Base-by-base conservation (phyloP, 2,113 vertebrate species). In the Neotragus moschatus region DNA sequence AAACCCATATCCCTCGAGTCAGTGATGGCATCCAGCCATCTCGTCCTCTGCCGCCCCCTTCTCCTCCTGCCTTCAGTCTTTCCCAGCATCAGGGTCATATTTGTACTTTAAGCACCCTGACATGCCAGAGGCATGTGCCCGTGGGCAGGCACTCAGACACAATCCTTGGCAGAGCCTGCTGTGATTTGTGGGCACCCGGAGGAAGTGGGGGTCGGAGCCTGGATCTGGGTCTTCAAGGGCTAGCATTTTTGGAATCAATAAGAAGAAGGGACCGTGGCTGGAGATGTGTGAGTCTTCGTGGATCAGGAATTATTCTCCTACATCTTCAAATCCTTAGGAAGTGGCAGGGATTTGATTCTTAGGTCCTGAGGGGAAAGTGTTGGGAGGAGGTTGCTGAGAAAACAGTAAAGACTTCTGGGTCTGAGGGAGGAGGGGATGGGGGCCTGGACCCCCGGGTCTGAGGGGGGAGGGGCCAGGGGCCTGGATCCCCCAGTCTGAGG, bases 1-100 rank as follows among this genome's bases (percentile, higher is more conserved):
- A 75, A 39, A 75, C 23, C 23, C 36, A 14, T 43, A 13, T 14
- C 70, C 5, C 0, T 75, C 23, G 3, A 75, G 70, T 75, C 0
- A 11, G 70, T 75, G 36, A 75, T 75, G 70, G 9, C 36, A 26
- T 75, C 21, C 70, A 43, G 39, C 36, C 70, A 43, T 26, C 66
- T 43, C 23, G 3, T 43, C 23, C 70, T 75, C 36, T 26, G 70
- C 70, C 1, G 1, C 70, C 70, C n/a, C 36, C 70, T 73, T 43
- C 70, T 73, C 36, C 21, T 73, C 21, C 21, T 75, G 70, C 70
- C 70, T 43, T 75, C 21, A 43, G 0, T 43, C 36, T 26, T 39
- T 36, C 66, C 19, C 66, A 70, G n/a, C 66, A 23, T 39, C 70
- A 43, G 36, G 23, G 55, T 58, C 25, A 17, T n/a, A 7, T 84